Evolutionary conservation across 2,113 vertebrate genomes (phyloP).

Genomic region (Hypanus sabinus): DNA sequence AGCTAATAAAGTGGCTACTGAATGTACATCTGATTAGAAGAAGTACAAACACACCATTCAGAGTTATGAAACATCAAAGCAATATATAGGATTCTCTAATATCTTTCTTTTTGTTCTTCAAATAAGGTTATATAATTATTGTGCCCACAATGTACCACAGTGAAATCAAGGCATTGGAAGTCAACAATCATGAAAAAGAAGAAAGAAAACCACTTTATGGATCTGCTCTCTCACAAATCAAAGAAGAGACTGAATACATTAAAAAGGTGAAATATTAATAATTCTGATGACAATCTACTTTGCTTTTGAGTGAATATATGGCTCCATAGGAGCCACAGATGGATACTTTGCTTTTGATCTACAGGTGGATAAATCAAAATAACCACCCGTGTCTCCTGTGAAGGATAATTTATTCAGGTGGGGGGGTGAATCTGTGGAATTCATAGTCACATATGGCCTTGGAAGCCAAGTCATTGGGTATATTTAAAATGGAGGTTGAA

Average conservation of each 20-base stretch:
- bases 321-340: no score
- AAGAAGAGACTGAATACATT: slow-evolving; percentile 58
- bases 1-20: no score
- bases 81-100: not conserved
- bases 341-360: no score
- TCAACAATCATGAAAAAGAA: not conserved
- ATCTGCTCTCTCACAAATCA: slow-evolving; percentile 44
- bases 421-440: no score
- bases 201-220: slow-evolving; percentile 39
- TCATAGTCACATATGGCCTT: no score
- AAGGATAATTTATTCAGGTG: not conserved
- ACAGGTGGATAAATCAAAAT: not conserved
- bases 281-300: not conserved
- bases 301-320: not conserved
- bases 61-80: not conserved
- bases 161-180: not conserved
- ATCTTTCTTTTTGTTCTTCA: not conserved
- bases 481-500: no score
- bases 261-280: slow-evolving; percentile 48
- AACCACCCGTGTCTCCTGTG: not conserved
- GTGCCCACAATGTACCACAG: not conserved
- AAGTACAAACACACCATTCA: not conserved
- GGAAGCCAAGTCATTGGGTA: no score
- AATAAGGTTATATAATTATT: not conserved
- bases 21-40: not conserved